Conservation (phyloP, 2,113 vertebrate genomes). For the Onychorhynchus coronatus region DNA sequence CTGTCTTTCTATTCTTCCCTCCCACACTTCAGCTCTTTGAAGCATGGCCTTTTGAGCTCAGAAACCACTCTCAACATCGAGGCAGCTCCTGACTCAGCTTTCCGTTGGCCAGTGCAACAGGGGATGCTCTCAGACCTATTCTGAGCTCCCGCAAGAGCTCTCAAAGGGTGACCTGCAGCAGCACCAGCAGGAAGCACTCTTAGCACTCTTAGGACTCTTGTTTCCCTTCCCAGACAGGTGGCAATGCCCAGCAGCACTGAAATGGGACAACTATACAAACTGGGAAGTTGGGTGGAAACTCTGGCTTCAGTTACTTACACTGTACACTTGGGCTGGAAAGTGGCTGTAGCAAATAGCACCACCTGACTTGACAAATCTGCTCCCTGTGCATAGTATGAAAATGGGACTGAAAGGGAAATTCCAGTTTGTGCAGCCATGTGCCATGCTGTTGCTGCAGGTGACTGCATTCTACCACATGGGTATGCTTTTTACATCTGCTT, state of each 20-base stretch:
- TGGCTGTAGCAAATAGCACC: not conserved
- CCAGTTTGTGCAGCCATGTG: not conserved
- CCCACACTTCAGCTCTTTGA: conserved; percentile 5
- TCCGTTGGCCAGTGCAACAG: not conserved
- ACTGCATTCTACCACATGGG: not conserved
- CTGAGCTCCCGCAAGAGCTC: not conserved
- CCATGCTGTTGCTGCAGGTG: not conserved
- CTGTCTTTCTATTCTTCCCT: conserved; percentile 1
- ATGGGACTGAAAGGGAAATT: not conserved
- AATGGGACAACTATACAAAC: not conserved
- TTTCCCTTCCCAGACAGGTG: not conserved
- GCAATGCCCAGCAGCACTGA: not conserved
- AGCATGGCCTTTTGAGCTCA: not conserved
- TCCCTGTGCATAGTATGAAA: not conserved
- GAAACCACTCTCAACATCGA: not conserved
- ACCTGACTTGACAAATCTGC: not conserved
- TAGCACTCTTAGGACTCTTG: not conserved
- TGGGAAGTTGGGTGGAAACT: not conserved
- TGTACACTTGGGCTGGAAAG: not conserved
- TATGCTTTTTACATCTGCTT: not conserved
- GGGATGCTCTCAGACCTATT: not conserved
- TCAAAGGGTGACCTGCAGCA: not conserved
- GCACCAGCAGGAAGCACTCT: not conserved
- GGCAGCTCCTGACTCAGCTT: not conserved
- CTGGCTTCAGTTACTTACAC: not conserved